Conservation (phyloP, 2,113 vertebrate genomes). For the Capricornis sumatraensis region DNA sequence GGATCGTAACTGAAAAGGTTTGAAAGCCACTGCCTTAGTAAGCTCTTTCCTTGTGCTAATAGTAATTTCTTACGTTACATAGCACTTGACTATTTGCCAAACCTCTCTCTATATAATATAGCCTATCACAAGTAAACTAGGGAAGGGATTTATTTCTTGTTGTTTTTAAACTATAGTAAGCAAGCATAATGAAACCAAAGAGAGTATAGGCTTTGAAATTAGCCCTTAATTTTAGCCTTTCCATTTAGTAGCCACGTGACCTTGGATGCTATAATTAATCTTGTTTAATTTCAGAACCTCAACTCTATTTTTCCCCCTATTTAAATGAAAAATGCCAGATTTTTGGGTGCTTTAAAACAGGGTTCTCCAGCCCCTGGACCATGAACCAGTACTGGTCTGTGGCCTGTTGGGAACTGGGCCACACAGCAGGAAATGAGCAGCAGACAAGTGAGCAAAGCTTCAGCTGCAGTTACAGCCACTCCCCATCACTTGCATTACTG, state of each 20-base stretch:
- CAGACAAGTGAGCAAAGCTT: not conserved
- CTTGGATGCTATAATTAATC: not conserved
- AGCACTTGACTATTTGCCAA: not conserved
- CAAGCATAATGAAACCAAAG: not conserved
- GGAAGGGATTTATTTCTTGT: not conserved
- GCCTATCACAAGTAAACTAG: not conserved
- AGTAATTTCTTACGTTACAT: not conserved
- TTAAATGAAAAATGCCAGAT: not conserved
- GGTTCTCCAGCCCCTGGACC: not conserved
- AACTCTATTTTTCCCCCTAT: not conserved
- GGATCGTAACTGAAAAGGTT: not conserved
- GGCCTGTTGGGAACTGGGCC: not conserved
- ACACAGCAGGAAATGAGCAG: not conserved
- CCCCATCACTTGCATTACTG: not conserved
- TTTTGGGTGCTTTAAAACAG: not conserved
- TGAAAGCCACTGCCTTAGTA: not conserved
- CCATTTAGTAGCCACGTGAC: not conserved
- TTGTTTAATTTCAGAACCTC: not conserved
- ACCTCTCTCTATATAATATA: not conserved
- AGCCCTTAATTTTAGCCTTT: conserved; percentile 7
- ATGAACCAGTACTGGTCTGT: not conserved
- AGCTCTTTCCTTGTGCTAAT: not conserved
- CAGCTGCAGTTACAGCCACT: not conserved
- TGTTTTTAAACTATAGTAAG: not conserved
- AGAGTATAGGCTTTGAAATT: conserved; percentile 1